Evolutionary conservation across 1,140 invertebrate genomes (phyloP).

Genomic region (Delia radicum): DNA sequence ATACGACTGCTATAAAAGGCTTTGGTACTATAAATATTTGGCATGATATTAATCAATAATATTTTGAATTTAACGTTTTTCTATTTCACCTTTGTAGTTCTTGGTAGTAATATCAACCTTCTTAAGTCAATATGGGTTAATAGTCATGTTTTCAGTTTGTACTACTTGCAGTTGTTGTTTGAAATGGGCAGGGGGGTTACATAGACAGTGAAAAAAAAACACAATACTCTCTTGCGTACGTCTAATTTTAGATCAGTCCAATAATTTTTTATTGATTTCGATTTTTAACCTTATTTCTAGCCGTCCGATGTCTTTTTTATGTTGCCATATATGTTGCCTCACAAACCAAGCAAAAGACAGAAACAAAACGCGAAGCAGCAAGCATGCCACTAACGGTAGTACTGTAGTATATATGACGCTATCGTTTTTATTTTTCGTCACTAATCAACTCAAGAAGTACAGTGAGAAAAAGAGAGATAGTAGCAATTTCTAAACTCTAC

Average conservation of each 20-base stretch:
- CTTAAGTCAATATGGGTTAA: background rate
- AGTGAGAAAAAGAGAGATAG: background rate
- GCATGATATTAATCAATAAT: too few species aligned
- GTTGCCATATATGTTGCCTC: background rate
- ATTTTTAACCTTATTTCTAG: constrained; percentile 13
- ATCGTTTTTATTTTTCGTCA: constrained; percentile 4
- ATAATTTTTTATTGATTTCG: constrained; percentile 18
- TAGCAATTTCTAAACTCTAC: too few species aligned
- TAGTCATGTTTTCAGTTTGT: background rate
- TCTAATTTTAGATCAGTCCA: constrained; percentile 21
- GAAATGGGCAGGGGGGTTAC: background rate
- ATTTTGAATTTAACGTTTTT: background rate
- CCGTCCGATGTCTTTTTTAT: background rate
- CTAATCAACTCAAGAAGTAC: background rate
- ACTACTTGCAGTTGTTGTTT: background rate
- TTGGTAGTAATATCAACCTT: background rate
- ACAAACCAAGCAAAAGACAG: background rate
- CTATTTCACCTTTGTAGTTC: too few species aligned
- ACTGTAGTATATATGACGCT: constrained; percentile 9
- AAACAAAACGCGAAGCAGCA: background rate
- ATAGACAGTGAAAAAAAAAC: background rate
- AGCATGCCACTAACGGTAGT: background rate
- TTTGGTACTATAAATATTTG: too few species aligned
- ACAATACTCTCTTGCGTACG: constrained; percentile 10
- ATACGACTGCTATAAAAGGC: too few species aligned